phyloP scores from a whole-genome alignment of 2,113 vertebrate species.

The Laticauda colubrina region DNA sequence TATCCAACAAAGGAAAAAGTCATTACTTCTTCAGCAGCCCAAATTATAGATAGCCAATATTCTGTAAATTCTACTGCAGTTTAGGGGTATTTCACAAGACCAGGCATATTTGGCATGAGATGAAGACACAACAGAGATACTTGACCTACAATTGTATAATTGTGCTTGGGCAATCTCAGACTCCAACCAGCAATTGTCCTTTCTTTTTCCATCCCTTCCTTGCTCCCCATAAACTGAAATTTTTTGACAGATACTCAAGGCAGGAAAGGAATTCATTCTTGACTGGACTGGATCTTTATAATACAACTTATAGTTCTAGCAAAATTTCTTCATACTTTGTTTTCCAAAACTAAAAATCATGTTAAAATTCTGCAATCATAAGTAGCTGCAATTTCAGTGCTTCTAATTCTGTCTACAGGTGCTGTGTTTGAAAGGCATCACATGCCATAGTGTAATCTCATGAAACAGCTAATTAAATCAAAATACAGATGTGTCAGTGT shows the following conservation, averaged over 20 bases:
- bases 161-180: slow-evolving; percentile 40
- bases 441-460: slow-evolving; percentile 60
- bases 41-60: slow-evolving; percentile 54
- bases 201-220: neutral
- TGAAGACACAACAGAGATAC: slow-evolving; percentile 21
- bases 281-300: slow-evolving; percentile 68
- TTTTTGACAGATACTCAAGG: slow-evolving; percentile 53
- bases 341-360: slow-evolving; percentile 39
- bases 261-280: slow-evolving; percentile 72
- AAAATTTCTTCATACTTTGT: slow-evolving; percentile 50
- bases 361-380: slow-evolving; percentile 36
- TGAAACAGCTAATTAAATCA: slow-evolving; percentile 73
- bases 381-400: slow-evolving; percentile 31
- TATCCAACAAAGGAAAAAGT: slow-evolving; percentile 47
- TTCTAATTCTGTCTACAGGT: slow-evolving; percentile 66
- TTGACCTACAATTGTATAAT: slow-evolving; percentile 20
- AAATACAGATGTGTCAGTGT: slow-evolving; percentile 69
- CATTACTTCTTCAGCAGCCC: slow-evolving; percentile 47
- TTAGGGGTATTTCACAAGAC: slow-evolving; percentile 58
- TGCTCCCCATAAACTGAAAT: slow-evolving; percentile 55
- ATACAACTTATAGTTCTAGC: slow-evolving; percentile 63
- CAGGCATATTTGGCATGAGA: slow-evolving; percentile 41
- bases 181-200: slow-evolving; percentile 42
- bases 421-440: slow-evolving; percentile 61
- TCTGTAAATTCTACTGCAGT: slow-evolving; percentile 43